These are phyloP conservation scores for Proterorhinus semilunaris DNA, from an alignment of 2,113 vertebrate species.

Conservation along the genomic window DNA sequence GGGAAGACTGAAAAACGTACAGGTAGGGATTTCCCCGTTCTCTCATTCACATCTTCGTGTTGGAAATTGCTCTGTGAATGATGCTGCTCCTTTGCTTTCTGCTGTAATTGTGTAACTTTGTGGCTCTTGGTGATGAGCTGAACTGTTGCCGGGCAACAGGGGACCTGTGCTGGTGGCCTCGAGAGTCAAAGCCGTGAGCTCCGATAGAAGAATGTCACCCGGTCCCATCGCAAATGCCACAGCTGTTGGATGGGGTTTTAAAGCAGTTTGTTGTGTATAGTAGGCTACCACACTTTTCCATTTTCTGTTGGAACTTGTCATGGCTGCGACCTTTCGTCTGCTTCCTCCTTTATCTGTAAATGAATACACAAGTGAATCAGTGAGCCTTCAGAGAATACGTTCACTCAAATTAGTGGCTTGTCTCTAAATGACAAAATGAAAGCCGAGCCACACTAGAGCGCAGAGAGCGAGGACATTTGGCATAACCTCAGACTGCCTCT, in stretches of 20 bases:
- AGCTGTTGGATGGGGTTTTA: slow-evolving; percentile 10
- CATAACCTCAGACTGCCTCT: slow-evolving; percentile 28
- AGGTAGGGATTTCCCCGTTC: slow-evolving; percentile 18
- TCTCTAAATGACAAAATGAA: slow-evolving; percentile 38
- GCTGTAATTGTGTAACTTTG: slow-evolving; percentile 61
- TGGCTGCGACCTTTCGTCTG: slow-evolving; percentile 21
- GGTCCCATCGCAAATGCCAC: slow-evolving; percentile 16
- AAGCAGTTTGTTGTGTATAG: slow-evolving; percentile 14
- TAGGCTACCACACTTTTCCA: background rate
- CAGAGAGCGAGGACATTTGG: slow-evolving; percentile 27
- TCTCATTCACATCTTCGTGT: slow-evolving; percentile 23
- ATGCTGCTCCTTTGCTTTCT: slow-evolving; percentile 36
- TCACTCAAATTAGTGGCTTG: slow-evolving; percentile 15
- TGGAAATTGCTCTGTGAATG: slow-evolving; percentile 12
- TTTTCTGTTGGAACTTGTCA: slow-evolving; percentile 10
- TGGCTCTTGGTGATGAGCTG: slow-evolving; percentile 60
- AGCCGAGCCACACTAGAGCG: slow-evolving; percentile 15
- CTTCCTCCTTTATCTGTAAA: slow-evolving; percentile 26
- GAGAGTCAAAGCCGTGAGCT: slow-evolving; percentile 44
- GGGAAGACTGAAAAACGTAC: background rate
- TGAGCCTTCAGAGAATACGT: slow-evolving; percentile 23
- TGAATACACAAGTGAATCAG: slow-evolving; percentile 29
- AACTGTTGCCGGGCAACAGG: slow-evolving; percentile 77
- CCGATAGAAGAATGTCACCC: slow-evolving; percentile 30
- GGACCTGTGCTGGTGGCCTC: slow-evolving; percentile 62